These are phyloP conservation scores for Camptogramma bilineatum DNA, from an alignment of 2,888 invertebrate species.

Conservation along the genomic window DNA sequence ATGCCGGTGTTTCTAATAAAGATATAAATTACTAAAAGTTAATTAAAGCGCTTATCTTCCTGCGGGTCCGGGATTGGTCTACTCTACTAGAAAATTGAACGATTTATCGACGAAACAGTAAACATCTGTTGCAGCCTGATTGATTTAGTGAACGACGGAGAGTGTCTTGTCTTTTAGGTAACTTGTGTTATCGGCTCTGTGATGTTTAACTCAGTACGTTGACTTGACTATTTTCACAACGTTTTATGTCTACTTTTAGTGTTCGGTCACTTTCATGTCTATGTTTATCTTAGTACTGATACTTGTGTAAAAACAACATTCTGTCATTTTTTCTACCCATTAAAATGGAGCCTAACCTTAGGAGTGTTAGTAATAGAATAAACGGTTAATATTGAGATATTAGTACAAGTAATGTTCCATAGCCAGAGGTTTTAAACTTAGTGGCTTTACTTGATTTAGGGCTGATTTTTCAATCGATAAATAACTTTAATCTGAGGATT, in stretches of 20 bases:
- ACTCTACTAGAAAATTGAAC: conserved; percentile 69
- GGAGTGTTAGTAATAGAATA: too few relatives aligned
- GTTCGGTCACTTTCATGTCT: too few relatives aligned
- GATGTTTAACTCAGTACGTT: conserved; percentile 35
- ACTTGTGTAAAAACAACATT: too few relatives aligned
- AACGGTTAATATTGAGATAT: too few relatives aligned
- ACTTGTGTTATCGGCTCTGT: conserved; percentile 41
- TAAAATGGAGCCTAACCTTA: too few relatives aligned
- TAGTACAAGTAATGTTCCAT: too few relatives aligned
- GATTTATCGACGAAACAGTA: conserved; percentile 70
- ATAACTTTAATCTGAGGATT: too few relatives aligned
- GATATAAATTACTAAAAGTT: conserved; percentile 83
- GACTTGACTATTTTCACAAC: conserved; percentile 1
- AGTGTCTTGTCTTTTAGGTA: conserved; percentile 49
- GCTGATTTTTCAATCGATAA: too few relatives aligned
- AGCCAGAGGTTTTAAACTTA: too few relatives aligned
- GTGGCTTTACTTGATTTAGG: too few relatives aligned
- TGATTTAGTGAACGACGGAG: conserved; percentile 53
- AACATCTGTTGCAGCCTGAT: conserved; percentile 58
- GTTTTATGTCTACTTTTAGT: background rate
- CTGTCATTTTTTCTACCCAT: too few relatives aligned
- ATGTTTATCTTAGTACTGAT: too few relatives aligned
- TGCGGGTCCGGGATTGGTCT: conserved; percentile 53
- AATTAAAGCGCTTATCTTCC: conserved; percentile 80
- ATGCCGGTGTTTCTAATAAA: conserved; percentile 75